phyloP scores from a whole-genome alignment of 2,797 vertebrate species.

The Muscicapa comitata region DNA sequence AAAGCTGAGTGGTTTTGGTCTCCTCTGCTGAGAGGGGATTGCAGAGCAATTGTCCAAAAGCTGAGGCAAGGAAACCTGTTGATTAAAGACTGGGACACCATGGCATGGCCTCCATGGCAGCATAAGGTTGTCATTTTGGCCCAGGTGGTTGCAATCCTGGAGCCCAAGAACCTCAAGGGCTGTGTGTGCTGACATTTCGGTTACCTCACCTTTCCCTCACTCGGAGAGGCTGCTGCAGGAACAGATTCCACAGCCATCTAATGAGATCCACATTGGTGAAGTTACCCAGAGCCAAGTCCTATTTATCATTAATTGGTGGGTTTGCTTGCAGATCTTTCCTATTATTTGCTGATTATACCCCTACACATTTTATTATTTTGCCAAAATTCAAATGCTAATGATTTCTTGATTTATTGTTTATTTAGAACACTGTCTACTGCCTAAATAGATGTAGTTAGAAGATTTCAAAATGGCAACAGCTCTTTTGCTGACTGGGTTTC shows the following conservation, averaged over 20 bases:
- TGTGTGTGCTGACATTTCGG: conserved; percentile 54
- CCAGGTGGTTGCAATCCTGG: conserved; percentile 74
- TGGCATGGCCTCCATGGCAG: neutral
- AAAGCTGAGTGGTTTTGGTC: neutral
- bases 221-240: conserved; percentile 58
- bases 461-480: conserved; percentile 59
- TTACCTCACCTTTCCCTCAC: conserved; percentile 73
- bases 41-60: conserved; percentile 29
- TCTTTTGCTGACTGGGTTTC: conserved; percentile 55
- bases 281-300: conserved; percentile 59
- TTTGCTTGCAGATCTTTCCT: conserved; percentile 68
- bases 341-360: conserved; percentile 71
- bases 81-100: conserved; percentile 38
- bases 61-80: conserved; percentile 45
- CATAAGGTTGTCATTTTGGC: conserved; percentile 76
- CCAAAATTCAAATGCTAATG: conserved; percentile 72
- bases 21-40: conserved; percentile 4
- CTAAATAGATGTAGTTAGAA: conserved; percentile 43
- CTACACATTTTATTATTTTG: conserved; percentile 70
- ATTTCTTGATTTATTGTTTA: conserved; percentile 74
- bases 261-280: conserved; percentile 75
- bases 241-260: conserved; percentile 70
- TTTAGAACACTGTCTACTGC: conserved; percentile 61
- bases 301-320: conserved; percentile 71
- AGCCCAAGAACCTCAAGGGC: conserved; percentile 33